phyloP scores from a whole-genome alignment of 2,797 vertebrate genomes.

The Pangasius macronema region DNA sequence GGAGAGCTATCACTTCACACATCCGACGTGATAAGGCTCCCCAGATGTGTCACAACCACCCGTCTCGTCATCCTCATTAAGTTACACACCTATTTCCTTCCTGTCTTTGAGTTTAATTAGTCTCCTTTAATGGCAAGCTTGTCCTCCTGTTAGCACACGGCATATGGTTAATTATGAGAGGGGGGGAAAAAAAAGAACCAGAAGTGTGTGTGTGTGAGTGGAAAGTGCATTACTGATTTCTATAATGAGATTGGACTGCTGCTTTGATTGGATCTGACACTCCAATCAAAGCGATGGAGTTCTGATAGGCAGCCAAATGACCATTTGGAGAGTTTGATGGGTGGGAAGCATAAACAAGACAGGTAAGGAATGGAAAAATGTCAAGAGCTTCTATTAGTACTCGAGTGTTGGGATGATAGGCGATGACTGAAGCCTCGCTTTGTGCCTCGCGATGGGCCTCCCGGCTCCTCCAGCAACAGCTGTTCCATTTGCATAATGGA shows the following conservation, averaged over 20 bases:
- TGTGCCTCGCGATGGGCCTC: background rate
- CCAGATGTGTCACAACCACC: background rate
- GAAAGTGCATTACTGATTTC: conserved; percentile 54
- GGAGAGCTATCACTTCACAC: background rate
- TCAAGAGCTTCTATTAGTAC: conserved; percentile 14
- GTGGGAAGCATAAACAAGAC: background rate
- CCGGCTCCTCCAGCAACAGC: conserved; percentile 18
- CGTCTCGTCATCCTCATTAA: conserved; percentile 63
- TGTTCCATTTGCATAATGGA: conserved; percentile 46
- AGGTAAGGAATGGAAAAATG: conserved; percentile 11
- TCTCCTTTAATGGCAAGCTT: conserved; percentile 67
- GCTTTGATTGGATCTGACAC: conserved; percentile 64
- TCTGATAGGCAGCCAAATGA: conserved; percentile 56
- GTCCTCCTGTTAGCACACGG: conserved; percentile 70
- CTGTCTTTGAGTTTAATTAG: conserved; percentile 72
- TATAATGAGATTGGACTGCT: conserved; percentile 68
- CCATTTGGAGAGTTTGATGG: conserved; percentile 18
- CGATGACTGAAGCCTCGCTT: background rate
- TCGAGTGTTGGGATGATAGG: background rate
- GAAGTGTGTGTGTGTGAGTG: conserved; percentile 4
- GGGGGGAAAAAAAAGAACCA: background rate
- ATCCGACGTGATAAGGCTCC: background rate
- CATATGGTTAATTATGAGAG: conserved; percentile 62
- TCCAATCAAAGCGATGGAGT: conserved; percentile 58
- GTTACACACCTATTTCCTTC: conserved; percentile 66